phyloP scores from a whole-genome alignment of 92 coral and sea anemone genomes.

The Actinernus sp. region DNA sequence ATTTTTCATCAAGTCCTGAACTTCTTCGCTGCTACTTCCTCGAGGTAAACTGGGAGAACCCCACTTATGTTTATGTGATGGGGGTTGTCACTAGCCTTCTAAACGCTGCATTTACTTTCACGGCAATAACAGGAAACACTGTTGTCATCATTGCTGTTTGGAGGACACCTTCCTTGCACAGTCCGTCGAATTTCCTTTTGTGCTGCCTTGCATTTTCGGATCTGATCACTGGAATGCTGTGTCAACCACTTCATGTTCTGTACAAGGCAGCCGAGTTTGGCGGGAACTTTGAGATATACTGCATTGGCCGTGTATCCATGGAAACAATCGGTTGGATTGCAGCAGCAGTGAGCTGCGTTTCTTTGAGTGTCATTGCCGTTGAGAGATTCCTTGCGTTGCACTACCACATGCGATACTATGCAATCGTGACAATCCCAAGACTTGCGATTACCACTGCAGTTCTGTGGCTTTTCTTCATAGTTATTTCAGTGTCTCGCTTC shows the following conservation, averaged over 20 bases:
- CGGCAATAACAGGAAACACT: conserved; percentile 22
- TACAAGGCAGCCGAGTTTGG: conserved; percentile 16
- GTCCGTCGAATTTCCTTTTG: conserved; percentile 25
- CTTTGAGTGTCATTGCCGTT: conserved; percentile 10
- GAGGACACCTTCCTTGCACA: conserved; percentile 21
- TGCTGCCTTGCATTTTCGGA: conserved; percentile 23
- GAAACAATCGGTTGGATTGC: conserved; percentile 15
- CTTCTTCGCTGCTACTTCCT: conserved; percentile 34
- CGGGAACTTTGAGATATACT: conserved; percentile 1
- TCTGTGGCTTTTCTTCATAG: conserved; percentile 11
- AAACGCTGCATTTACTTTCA: conserved; percentile 3
- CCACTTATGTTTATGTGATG: not conserved
- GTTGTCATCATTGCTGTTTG: conserved; percentile 14
- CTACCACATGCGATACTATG: conserved; percentile 19
- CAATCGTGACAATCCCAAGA: conserved; percentile 5
- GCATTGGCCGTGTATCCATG: conserved; percentile 4
- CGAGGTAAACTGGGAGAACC: conserved; percentile 8
- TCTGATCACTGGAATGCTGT: conserved; percentile 7
- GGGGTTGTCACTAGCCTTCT: conserved; percentile 9
- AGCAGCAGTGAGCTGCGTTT: conserved; percentile 19
- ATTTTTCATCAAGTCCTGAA: not conserved
- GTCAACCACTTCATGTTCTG: conserved; percentile 22
- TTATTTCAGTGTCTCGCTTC: conserved; percentile 21
- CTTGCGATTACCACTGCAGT: not conserved
- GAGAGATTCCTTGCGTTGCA: conserved; percentile 32